phyloP scores from a whole-genome alignment of 2,113 vertebrate genomes.

The Barbus barbus region DNA sequence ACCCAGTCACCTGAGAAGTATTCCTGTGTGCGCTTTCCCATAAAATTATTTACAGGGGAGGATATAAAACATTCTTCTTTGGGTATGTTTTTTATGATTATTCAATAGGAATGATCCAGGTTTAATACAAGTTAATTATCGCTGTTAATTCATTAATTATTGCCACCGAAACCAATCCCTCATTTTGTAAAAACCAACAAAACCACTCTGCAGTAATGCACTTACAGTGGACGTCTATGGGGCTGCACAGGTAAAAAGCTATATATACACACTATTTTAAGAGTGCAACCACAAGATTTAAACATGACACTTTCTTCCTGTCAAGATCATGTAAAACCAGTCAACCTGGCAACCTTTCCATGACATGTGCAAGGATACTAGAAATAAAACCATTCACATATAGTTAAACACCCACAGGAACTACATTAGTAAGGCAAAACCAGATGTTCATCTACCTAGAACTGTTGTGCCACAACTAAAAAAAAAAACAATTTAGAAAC shows the following conservation, averaged over 20 bases:
- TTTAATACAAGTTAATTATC: background rate
- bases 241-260: too few species aligned
- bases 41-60: background rate
- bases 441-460: background rate
- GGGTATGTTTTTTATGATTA: background rate
- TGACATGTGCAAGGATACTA: too few species aligned
- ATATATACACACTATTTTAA: background rate
- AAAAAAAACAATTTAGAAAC: background rate
- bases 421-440: background rate
- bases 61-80: background rate
- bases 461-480: background rate
- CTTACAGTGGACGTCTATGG: too few species aligned
- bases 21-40: background rate
- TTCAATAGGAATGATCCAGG: background rate
- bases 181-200: too few species aligned
- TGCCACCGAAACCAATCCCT: too few species aligned
- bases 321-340: background rate
- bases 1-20: slow-evolving; percentile 16
- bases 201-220: too few species aligned
- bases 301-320: background rate
- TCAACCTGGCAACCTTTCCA: background rate
- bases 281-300: background rate
- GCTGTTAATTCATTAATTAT: too few species aligned
- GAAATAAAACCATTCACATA: background rate
- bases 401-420: background rate